Evolutionary conservation across 2,797 vertebrate species (phyloP).

Genomic region (Hoplostethus atlanticus): DNA sequence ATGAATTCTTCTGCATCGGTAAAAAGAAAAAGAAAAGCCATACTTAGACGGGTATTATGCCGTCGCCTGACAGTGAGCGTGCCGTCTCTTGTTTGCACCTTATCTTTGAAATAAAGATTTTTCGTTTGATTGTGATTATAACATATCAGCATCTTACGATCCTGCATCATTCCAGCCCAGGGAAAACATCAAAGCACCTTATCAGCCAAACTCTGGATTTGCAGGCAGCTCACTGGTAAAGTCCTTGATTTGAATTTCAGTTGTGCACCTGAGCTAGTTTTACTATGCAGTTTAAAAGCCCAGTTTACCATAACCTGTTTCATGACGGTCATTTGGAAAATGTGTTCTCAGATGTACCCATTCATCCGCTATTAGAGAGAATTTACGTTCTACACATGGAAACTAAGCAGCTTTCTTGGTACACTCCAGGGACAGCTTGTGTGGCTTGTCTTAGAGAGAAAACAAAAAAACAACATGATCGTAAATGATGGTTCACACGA

Average conservation of each 20-base stretch:
- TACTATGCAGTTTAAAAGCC: neutral
- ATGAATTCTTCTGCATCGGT: neutral
- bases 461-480: constrained; percentile 27
- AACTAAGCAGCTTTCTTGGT: neutral
- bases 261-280: constrained; percentile 1
- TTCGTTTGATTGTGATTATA: constrained; percentile 15
- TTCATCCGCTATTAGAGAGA: constrained; percentile 4
- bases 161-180: neutral
- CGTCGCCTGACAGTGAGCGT: neutral
- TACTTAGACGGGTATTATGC: neutral
- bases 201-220: constrained; percentile 6
- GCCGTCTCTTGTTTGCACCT: constrained; percentile 2
- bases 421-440: neutral
- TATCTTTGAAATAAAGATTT: constrained; percentile 8
- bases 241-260: constrained; percentile 3
- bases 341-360: constrained; percentile 1
- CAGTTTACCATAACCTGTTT: neutral
- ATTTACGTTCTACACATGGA: neutral
- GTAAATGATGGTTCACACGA: constrained; percentile 9
- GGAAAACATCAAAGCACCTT: constrained; percentile 16
- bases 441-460: neutral
- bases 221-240: neutral
- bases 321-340: neutral
- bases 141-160: neutral
- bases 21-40: too few species aligned